Base-by-base conservation (phyloP, 2,113 vertebrate species). In the Paraplagusia blochii region DNA sequence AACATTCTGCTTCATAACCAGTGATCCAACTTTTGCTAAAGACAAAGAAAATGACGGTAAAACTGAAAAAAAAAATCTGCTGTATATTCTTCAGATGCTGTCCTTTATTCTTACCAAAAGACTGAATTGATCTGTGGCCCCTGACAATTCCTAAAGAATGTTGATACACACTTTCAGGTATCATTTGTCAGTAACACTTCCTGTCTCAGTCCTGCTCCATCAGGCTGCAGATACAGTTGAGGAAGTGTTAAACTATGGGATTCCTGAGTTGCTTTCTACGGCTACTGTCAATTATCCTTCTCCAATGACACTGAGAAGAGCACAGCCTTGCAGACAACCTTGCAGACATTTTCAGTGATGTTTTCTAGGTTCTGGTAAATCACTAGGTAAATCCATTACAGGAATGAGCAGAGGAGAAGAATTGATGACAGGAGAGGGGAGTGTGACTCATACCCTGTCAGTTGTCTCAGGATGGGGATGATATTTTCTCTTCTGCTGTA, bases 211-310 rank as follows among this genome's bases (percentile, higher is more conserved):
- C 40, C 15, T 35, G 51, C 8, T 8, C 53, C n/a, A 29, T 57
- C 29, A 33, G 47, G 47, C 42, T 51, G 17, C 9, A 61, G 33
- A 43, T 22, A 11, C 11, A 63, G 16, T 16, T 58, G 40, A 58
- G 14, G 36, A 66, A 44, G 44, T 75, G 43, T 54, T 35, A 17
- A 35, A 47, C 51, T 69, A 29, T 6, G 6, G 22, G 2, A 14
- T 62, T 76, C 66, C 63, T 66, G 60, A 69, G 69, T 36, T 43
- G 17, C 7, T 46, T 15, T 8, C 44, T 42, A 42, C 44, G 3
- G 38, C 43, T 66, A 29, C 46, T 44, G 15, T 12, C 6, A 2
- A 29, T 29, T 29, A 2, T 29, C 6, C 18, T 12, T 47, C 42
- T 35, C n/a, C 33, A 44, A 18, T 55, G 33, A 54, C 58, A 59